Evolutionary conservation across 2,797 vertebrate species (phyloP).

Genomic region (Neostethus bicornis): DNA sequence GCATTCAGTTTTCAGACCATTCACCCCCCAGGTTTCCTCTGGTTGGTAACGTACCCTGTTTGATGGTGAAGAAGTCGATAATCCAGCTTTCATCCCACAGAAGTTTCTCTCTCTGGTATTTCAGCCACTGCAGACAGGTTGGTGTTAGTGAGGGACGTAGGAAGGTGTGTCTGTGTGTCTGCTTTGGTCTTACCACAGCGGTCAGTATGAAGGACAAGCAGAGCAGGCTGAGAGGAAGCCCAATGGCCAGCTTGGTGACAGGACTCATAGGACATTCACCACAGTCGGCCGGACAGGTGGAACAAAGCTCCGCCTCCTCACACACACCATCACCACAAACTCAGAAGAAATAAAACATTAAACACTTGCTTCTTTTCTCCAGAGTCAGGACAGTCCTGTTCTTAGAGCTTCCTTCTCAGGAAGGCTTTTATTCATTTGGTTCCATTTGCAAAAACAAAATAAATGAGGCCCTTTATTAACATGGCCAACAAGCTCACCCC

Average conservation of each 20-base stretch:
- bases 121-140: conserved; percentile 76
- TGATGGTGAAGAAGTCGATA: conserved; percentile 83
- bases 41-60: conserved; percentile 74
- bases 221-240: conserved; percentile 80
- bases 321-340: conserved; percentile 83
- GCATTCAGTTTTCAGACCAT: no score
- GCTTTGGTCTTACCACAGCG: conserved; percentile 75
- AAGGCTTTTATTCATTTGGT: no score
- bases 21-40: no score
- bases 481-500: no score
- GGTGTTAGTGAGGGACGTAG: no score
- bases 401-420: no score
- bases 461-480: no score
- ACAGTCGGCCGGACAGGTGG: conserved; percentile 82
- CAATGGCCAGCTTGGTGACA: conserved; percentile 71
- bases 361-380: no score
- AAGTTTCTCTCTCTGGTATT: conserved; percentile 88
- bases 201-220: conserved; percentile 77
- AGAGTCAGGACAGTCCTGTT: no score
- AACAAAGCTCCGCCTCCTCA: conserved; percentile 83
- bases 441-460: no score
- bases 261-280: conserved; percentile 81
- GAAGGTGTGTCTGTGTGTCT: no score
- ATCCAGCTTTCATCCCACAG: conserved; percentile 90
- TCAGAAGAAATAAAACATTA: conserved; percentile 1